These are phyloP conservation scores for Chelmon rostratus DNA, from an alignment of 2,797 vertebrate genomes.

Conservation along the genomic window DNA sequence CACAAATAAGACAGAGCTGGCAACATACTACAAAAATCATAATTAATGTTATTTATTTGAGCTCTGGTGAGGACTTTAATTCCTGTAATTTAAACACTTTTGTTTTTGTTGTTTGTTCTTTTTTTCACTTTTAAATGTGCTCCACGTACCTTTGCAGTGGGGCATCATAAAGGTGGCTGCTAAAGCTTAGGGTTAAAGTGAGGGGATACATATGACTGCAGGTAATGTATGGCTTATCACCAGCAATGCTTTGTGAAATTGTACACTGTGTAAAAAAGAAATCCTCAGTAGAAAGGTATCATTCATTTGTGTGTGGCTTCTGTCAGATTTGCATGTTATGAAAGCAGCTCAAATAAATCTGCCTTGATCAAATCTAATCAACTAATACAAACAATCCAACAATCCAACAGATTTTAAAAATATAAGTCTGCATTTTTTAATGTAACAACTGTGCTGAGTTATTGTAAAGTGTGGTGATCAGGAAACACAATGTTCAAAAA, in stretches of 20 bases:
- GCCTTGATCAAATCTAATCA: background rate
- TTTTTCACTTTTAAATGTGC: background rate
- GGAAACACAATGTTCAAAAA: background rate
- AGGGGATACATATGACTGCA: background rate
- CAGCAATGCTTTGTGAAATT: background rate
- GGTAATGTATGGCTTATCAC: background rate
- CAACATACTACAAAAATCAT: conserved; percentile 16
- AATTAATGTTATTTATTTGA: conserved; percentile 16
- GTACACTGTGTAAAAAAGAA: too few species aligned
- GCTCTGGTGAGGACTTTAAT: background rate
- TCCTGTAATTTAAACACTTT: background rate
- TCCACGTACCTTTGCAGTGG: background rate
- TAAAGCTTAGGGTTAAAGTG: background rate
- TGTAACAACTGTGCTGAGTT: too few species aligned
- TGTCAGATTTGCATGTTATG: background rate
- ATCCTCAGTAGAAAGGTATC: background rate
- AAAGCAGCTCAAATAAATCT: background rate
- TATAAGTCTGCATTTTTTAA: too few species aligned
- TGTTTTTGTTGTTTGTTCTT: background rate
- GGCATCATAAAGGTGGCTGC: background rate
- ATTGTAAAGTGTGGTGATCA: background rate
- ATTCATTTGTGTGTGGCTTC: background rate
- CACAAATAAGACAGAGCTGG: conserved; percentile 3
- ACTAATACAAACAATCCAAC: background rate
- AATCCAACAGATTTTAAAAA: background rate